phyloP scores from a whole-genome alignment of 92 coral and sea anemone genomes.

The Heteractis magnifica region DNA sequence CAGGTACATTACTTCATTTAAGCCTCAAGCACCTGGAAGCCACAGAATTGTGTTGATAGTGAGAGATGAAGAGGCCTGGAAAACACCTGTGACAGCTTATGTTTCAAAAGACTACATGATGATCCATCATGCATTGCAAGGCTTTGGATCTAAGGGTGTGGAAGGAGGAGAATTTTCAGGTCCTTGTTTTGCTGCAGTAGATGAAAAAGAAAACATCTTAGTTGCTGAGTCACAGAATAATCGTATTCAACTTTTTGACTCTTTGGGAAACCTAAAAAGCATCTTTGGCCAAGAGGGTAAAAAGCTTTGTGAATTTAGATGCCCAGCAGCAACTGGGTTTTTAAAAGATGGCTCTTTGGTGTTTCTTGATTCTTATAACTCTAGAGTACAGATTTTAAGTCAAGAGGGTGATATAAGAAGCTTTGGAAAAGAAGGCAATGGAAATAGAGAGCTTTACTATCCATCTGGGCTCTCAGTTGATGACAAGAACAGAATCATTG shows the following conservation, averaged over 20 bases:
- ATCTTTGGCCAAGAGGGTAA: slow-evolving; percentile 43
- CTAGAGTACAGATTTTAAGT: slow-evolving; percentile 40
- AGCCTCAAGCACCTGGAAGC: slow-evolving; percentile 25
- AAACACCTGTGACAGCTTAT: slow-evolving; percentile 14
- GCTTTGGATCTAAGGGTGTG: slow-evolving; percentile 39
- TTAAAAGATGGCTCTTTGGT: slow-evolving; percentile 44
- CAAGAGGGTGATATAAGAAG: slow-evolving; percentile 25
- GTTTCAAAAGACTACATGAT: slow-evolving; percentile 42
- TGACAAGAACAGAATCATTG: slow-evolving; percentile 35
- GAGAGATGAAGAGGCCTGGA: slow-evolving; percentile 18
- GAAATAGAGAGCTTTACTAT: slow-evolving; percentile 20
- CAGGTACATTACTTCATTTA: slow-evolving; percentile 25
- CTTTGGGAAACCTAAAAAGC: slow-evolving; percentile 20
- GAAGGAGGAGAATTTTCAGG: slow-evolving; percentile 27
- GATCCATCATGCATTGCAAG: slow-evolving; percentile 29
- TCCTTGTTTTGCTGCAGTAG: slow-evolving; percentile 40
- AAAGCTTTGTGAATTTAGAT: slow-evolving; percentile 15
- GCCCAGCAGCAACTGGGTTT: slow-evolving; percentile 38
- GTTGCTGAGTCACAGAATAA: slow-evolving; percentile 35
- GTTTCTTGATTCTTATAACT: slow-evolving; percentile 37
- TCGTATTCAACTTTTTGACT: slow-evolving; percentile 37
- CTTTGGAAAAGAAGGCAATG: slow-evolving; percentile 46
- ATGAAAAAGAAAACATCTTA: slow-evolving; percentile 28
- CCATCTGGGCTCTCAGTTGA: slow-evolving; percentile 46
- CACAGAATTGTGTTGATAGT: slow-evolving; percentile 31